These are phyloP conservation scores for Argyra leucocephala DNA, from an alignment of 2,888 invertebrate species.

Conservation along the genomic window DNA sequence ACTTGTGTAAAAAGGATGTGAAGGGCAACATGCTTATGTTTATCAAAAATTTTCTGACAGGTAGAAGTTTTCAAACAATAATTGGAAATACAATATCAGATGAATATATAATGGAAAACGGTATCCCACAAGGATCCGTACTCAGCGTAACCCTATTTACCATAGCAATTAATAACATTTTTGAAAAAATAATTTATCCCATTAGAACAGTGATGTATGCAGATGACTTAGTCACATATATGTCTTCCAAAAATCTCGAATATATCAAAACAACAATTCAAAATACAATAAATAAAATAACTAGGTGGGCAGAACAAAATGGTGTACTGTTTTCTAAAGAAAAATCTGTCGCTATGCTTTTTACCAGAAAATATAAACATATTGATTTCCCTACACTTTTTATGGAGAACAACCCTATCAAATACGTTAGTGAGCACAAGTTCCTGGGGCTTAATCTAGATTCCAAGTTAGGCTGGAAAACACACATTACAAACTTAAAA, in stretches of 20 bases:
- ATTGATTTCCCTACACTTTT: neutral
- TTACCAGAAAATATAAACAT: neutral
- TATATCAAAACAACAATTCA: neutral
- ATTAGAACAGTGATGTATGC: neutral
- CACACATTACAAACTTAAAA: neutral
- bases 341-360: neutral
- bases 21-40: neutral
- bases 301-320: neutral
- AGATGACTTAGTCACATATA: neutral
- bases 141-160: neutral
- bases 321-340: neutral
- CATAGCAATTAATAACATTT: neutral
- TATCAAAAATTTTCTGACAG: neutral
- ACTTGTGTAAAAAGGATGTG: neutral
- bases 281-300: conserved; percentile 7
- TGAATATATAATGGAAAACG: neutral
- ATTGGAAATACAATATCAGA: neutral
- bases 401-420: neutral
- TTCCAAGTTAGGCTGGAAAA: neutral
- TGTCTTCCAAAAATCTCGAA: neutral
- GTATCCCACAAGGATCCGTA: conserved; percentile 11
- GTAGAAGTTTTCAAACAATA: neutral
- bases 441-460: conserved; percentile 3
- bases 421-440: neutral
- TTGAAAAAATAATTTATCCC: neutral